Conservation (phyloP, 2,888 invertebrate genomes). For the Drosophila mimetica region DNA sequence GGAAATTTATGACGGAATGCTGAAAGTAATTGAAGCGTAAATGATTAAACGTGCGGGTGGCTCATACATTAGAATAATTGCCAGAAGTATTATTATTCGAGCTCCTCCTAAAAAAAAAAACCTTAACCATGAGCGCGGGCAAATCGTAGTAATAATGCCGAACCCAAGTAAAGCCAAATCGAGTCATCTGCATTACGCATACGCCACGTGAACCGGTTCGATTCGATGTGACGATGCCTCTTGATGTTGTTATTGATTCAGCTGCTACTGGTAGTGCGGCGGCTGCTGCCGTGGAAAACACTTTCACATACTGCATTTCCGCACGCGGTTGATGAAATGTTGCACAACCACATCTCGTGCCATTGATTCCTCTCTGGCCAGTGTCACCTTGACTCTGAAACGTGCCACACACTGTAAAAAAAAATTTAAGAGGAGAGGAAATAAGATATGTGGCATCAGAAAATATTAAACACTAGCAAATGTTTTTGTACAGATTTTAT, state of each 20-base stretch:
- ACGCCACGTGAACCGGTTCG: constrained; percentile 54
- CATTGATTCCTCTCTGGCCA: constrained; percentile 30
- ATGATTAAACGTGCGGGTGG: constrained; percentile 66
- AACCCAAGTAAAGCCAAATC: constrained; percentile 19
- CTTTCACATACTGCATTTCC: constrained; percentile 74
- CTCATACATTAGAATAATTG: constrained; percentile 57
- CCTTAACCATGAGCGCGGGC: constrained; percentile 64
- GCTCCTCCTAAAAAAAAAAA: too few species aligned
- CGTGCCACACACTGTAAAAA: constrained; percentile 34
- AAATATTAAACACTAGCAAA: background rate
- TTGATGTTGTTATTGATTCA: constrained; percentile 13
- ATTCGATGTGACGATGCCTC: background rate
- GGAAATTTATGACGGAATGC: constrained; percentile 55
- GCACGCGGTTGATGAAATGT: constrained; percentile 53
- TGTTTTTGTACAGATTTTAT: background rate
- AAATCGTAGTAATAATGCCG: constrained; percentile 2
- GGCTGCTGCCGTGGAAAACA: constrained; percentile 43
- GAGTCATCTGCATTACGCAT: constrained; percentile 52
- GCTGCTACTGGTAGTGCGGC: constrained; percentile 12
- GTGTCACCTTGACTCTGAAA: constrained; percentile 73
- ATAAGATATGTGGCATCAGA: too few species aligned
- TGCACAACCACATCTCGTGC: constrained; percentile 58
- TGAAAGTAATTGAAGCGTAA: constrained; percentile 61
- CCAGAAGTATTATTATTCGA: constrained; percentile 56
- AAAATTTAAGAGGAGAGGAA: background rate